phyloP scores from a whole-genome alignment of 2,113 vertebrate genomes.

The Entelurus aequoreus region DNA sequence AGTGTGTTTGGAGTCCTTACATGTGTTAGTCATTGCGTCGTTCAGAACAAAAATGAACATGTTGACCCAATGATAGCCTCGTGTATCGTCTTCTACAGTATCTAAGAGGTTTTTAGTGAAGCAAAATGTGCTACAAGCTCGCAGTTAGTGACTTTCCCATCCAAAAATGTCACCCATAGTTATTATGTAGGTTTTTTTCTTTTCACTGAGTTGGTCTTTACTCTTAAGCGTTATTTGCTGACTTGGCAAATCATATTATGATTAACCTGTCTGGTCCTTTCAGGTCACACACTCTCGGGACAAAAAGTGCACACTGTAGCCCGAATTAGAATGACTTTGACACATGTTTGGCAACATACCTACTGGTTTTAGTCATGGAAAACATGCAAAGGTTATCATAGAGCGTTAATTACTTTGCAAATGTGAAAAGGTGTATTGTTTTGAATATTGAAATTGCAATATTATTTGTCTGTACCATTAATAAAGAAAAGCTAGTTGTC shows the following conservation, averaged over 20 bases:
- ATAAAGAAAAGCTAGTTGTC: not conserved
- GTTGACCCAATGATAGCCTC: not conserved
- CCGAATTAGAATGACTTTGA: not conserved
- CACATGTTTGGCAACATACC: not conserved
- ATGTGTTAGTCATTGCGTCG: not conserved
- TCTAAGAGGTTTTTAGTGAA: too few relatives aligned
- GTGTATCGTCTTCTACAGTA: too few relatives aligned
- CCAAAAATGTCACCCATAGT: too few relatives aligned
- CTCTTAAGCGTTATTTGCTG: conserved; percentile 27
- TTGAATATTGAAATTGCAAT: too few relatives aligned
- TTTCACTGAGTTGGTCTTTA: conserved; percentile 26
- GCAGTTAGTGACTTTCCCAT: too few relatives aligned
- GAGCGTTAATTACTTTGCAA: too few relatives aligned
- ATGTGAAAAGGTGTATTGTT: too few relatives aligned
- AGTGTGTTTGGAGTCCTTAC: not conserved
- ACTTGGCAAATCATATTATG: conserved; percentile 26
- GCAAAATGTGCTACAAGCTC: too few relatives aligned
- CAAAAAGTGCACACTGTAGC: not conserved
- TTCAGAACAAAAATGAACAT: not conserved
- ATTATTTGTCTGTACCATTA: too few relatives aligned
- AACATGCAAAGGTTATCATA: not conserved
- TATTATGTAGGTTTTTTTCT: not conserved
- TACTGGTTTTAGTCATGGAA: not conserved
- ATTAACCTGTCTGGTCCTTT: conserved; percentile 32
- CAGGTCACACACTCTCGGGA: conserved; percentile 13